phyloP scores from a whole-genome alignment of 2,113 vertebrate genomes.

The Ailuropoda melanoleuca region DNA sequence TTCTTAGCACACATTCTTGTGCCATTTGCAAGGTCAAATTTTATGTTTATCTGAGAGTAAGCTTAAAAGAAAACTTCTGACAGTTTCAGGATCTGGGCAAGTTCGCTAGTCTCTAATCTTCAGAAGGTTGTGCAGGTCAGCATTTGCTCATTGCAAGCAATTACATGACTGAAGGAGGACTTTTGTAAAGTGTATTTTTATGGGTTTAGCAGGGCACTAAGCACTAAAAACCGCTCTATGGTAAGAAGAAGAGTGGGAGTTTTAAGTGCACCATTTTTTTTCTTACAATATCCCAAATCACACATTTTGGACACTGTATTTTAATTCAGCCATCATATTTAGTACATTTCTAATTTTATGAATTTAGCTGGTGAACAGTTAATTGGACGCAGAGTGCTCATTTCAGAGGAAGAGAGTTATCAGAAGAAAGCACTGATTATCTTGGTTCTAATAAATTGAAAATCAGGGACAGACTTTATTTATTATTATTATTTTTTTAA shows the following conservation, averaged over 20 bases:
- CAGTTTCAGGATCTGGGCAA: constrained; percentile 19
- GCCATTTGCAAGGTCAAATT: not conserved
- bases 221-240: not conserved
- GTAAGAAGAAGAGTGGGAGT: not conserved
- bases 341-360: not conserved
- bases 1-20: not conserved
- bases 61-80: not conserved
- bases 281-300: not conserved
- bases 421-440: not conserved
- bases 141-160: not conserved
- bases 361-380: not conserved
- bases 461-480: constrained; percentile 8
- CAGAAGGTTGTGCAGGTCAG: constrained; percentile 41
- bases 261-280: not conserved
- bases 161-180: not conserved
- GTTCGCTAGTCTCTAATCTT: constrained; percentile 56
- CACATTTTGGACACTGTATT: not conserved
- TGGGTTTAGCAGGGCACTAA: not conserved
- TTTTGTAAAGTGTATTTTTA: not conserved
- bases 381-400: not conserved
- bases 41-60: not conserved
- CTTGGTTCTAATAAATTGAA: not conserved
- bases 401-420: not conserved
- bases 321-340: not conserved
- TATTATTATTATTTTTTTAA: too few relatives aligned